Conservation (phyloP, 1,140 invertebrate genomes). For the Bathynomus jamesi region DNA sequence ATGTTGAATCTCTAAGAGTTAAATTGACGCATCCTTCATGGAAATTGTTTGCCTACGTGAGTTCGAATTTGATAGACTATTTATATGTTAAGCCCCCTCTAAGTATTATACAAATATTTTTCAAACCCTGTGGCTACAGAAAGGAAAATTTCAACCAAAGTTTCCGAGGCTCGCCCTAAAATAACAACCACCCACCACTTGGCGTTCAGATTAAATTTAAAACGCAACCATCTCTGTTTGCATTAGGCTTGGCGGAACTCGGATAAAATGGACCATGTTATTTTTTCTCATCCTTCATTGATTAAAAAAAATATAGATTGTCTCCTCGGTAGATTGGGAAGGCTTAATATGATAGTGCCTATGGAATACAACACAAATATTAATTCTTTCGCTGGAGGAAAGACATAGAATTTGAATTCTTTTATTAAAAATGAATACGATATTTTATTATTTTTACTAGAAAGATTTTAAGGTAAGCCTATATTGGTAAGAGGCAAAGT, state of each 20-base stretch:
- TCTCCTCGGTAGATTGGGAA: no score
- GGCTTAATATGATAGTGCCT: no score
- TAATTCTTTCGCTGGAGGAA: no score
- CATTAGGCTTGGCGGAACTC: constrained; percentile 27
- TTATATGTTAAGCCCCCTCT: not conserved
- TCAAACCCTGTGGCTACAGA: not conserved
- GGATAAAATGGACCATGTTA: constrained; percentile 26
- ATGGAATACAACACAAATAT: no score
- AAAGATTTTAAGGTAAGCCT: no score
- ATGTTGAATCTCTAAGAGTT: not conserved
- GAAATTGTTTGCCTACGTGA: not conserved
- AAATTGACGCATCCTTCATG: not conserved
- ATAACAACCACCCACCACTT: constrained; percentile 29
- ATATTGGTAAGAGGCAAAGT: no score
- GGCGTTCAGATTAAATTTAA: constrained; percentile 30
- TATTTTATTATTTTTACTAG: no score
- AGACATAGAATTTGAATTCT: no score
- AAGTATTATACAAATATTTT: not conserved
- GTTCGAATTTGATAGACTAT: not conserved
- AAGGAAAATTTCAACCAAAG: not conserved
- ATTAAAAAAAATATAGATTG: not conserved
- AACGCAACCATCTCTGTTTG: constrained; percentile 30
- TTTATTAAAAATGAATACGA: no score
- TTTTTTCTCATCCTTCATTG: not conserved
- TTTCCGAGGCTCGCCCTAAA: constrained; percentile 14